These are phyloP conservation scores for Drosophila demipolita DNA, from an alignment of 2,888 invertebrate species.

Conservation along the genomic window DNA sequence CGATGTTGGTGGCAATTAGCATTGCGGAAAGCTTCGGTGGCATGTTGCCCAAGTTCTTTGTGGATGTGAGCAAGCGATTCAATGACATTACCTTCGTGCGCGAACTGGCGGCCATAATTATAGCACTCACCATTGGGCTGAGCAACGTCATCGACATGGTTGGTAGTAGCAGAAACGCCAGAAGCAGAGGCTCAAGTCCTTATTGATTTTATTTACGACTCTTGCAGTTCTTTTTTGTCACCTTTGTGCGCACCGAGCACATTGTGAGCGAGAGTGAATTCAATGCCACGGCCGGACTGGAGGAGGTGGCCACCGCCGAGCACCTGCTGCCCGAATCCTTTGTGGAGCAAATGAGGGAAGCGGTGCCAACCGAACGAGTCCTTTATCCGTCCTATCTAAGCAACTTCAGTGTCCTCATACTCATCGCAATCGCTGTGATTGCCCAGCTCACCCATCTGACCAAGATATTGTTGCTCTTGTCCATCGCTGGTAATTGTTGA, in stretches of 20 bases:
- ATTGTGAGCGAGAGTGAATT: constrained; percentile 77
- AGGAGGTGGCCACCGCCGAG: constrained; percentile 62
- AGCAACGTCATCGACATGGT: constrained; percentile 88
- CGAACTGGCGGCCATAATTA: constrained; percentile 86
- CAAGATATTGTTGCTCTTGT: constrained; percentile 88
- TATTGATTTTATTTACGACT: constrained; percentile 33
- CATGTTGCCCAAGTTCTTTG: constrained; percentile 85
- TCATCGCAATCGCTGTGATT: constrained; percentile 90
- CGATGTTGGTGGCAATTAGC: constrained; percentile 83
- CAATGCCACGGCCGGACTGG: constrained; percentile 66
- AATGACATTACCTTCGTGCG: constrained; percentile 87
- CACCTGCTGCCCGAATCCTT: constrained; percentile 70
- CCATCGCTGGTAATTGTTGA: constrained; percentile 85
- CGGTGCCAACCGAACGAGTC: constrained; percentile 67
- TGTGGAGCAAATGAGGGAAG: constrained; percentile 68
- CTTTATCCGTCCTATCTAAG: constrained; percentile 90
- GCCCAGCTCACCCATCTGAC: constrained; percentile 90
- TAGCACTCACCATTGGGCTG: constrained; percentile 87
- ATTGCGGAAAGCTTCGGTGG: constrained; percentile 84
- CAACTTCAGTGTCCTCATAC: constrained; percentile 89
- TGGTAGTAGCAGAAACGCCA: constrained; percentile 64
- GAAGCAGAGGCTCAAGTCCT: constrained; percentile 11
- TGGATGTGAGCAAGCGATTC: constrained; percentile 86
- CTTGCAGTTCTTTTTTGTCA: constrained; percentile 68
- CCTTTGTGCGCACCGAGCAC: constrained; percentile 74